Evolutionary conservation across 2,797 vertebrate species (phyloP).

Genomic region (Garrulus glandarius): DNA sequence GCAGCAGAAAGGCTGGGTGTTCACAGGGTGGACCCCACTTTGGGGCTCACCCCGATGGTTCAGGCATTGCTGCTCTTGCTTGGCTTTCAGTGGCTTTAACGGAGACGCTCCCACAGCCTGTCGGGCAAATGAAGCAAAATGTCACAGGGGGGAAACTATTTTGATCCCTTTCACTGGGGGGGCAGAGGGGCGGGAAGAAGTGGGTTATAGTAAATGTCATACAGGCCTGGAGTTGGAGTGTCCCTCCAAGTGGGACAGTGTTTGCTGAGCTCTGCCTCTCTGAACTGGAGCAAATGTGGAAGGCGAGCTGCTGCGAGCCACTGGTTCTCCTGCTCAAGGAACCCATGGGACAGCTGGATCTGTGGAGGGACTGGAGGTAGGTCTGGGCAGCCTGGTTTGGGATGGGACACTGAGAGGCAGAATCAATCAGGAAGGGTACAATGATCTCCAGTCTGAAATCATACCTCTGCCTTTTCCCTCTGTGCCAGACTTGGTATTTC

Average conservation of each 20-base stretch:
- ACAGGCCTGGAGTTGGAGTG: not conserved
- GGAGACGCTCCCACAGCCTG: not conserved
- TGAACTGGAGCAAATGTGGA: slow-evolving; percentile 1
- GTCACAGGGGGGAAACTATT: slow-evolving; percentile 41
- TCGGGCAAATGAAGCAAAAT: slow-evolving; percentile 36
- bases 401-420: not conserved
- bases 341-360: slow-evolving; percentile 4
- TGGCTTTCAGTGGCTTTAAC: not conserved
- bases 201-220: slow-evolving; percentile 38
- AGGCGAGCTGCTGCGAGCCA: not conserved
- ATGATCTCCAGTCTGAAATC: not conserved
- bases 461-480: not conserved
- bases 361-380: slow-evolving; percentile 38
- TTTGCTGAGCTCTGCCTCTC: not conserved
- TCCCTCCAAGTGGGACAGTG: not conserved
- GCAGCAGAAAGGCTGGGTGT: not conserved
- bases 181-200: slow-evolving; percentile 27
- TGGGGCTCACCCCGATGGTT: fast-evolving
- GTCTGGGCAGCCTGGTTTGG: not conserved
- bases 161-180: slow-evolving; percentile 28
- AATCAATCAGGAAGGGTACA: not conserved
- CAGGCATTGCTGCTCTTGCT: not conserved
- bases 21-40: not conserved
- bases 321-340: not conserved
- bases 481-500: not conserved